Percentiles rank a stretch among this genome's conserved stretches.
These are phyloP conservation scores for Semaprochilodus insignis DNA, from an alignment of 2,797 vertebrate species.

Conservation along the genomic window DNA sequence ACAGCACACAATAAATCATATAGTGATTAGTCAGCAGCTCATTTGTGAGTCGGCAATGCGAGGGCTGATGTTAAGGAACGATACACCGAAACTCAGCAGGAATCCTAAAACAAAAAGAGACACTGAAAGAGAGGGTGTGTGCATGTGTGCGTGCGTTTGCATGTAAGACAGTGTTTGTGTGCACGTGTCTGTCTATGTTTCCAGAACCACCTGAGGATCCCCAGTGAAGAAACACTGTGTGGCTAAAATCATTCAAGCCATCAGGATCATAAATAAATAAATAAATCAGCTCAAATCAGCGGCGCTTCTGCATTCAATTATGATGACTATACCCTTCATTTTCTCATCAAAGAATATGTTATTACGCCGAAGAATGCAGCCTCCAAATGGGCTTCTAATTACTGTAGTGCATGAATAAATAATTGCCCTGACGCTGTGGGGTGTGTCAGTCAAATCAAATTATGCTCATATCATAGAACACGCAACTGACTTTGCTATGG, in stretches of 20 bases:
- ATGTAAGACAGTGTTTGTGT: neutral
- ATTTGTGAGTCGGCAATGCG: no score
- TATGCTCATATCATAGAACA: neutral
- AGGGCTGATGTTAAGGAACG: no score
- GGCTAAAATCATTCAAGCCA: neutral
- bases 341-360: constrained; percentile 27
- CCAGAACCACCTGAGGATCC: neutral
- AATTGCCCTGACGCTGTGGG: neutral
- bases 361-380: neutral
- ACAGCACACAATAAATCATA: no score
- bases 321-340: constrained; percentile 22
- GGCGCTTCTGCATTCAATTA: neutral
- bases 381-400: constrained; percentile 26
- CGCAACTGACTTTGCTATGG: neutral
- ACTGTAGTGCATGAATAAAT: constrained; percentile 29
- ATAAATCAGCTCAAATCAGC: neutral
- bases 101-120: no score
- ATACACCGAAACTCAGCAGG: no score
- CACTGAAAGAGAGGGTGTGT: no score
- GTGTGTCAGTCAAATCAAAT: constrained; percentile 31
- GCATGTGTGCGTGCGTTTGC: neutral
- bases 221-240: neutral
- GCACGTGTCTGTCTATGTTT: constrained; percentile 2
- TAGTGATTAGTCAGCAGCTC: no score
- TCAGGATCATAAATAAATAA: neutral